A percentile compares a stretch with the other conserved stretches of the same genome.
Evolutionary conservation across 1,140 invertebrate species (phyloP).

Genomic region (Drosophila tropicalis): DNA sequence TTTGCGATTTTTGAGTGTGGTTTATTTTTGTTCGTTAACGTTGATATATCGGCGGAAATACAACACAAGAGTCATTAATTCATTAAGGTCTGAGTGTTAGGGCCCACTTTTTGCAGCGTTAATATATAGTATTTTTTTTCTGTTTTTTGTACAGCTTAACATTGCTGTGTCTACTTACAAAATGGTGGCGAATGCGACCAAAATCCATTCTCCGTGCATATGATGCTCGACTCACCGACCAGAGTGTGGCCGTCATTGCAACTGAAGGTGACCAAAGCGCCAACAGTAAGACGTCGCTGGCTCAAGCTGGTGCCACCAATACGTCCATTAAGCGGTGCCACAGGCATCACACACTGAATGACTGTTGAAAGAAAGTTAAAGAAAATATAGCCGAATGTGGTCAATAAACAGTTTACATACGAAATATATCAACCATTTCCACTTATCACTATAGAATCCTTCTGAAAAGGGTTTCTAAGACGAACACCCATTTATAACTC

Average conservation of each 20-base stretch:
- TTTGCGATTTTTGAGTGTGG: conserved; percentile 31
- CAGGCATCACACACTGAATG: conserved; percentile 90
- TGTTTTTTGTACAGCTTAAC: conserved; percentile 51
- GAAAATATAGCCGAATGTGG: too few species aligned
- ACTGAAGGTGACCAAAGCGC: conserved; percentile 90
- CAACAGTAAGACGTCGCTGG: conserved; percentile 87
- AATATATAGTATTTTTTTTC: conserved; percentile 58
- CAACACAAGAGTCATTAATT: conserved; percentile 79
- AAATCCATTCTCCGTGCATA: conserved; percentile 93
- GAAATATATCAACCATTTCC: too few species aligned
- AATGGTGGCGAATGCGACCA: conserved; percentile 94
- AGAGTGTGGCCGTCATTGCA: conserved; percentile 89
- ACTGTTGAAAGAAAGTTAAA: conserved; percentile 84
- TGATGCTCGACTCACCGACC: conserved; percentile 90
- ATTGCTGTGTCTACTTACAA: conserved; percentile 85
- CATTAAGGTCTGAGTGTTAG: conserved; percentile 40
- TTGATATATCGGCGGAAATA: conserved; percentile 64
- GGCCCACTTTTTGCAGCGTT: conserved; percentile 65
- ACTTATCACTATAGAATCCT: too few species aligned
- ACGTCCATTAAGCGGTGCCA: conserved; percentile 89
- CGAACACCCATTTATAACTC: too few species aligned
- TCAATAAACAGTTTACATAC: too few species aligned
- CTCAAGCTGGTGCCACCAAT: conserved; percentile 85
- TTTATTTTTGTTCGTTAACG: conserved; percentile 31
- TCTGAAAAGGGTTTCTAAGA: too few species aligned